Conservation (phyloP, 2,888 invertebrate genomes). For the Aphrophora alni region DNA sequence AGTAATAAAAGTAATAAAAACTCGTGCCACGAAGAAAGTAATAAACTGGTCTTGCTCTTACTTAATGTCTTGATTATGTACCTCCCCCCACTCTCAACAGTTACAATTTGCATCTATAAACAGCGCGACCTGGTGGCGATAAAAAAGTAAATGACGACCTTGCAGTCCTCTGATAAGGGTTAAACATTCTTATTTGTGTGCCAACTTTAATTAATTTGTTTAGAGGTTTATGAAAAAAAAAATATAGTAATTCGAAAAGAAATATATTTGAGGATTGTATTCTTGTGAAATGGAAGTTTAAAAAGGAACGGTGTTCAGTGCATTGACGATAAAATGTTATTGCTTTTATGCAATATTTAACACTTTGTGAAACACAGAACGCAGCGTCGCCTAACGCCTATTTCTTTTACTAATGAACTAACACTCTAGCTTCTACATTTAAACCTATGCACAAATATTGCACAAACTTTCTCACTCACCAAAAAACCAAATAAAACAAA, state of each 20-base stretch:
- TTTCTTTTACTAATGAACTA: too few relatives aligned
- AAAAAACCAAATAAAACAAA: too few relatives aligned
- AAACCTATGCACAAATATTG: too few relatives aligned
- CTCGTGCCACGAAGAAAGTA: neutral
- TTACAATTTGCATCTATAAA: neutral
- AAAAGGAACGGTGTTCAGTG: too few relatives aligned
- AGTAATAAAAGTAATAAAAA: neutral
- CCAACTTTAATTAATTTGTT: neutral
- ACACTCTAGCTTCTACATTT: too few relatives aligned
- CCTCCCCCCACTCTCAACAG: neutral
- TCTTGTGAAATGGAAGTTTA: too few relatives aligned
- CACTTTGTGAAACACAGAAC: too few relatives aligned
- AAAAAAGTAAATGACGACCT: neutral
- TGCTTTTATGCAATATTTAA: too few relatives aligned
- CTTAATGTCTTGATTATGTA: neutral
- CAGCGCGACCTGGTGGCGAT: neutral
- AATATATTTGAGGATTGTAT: neutral
- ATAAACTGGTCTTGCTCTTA: neutral
- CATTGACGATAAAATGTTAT: too few relatives aligned
- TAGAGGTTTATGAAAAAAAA: neutral
- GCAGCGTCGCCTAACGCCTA: too few relatives aligned
- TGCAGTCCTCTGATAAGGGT: conserved; percentile 4
- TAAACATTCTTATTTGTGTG: neutral
- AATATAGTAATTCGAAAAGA: neutral
- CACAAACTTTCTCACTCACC: too few relatives aligned